Evolutionary conservation across 2,797 vertebrate genomes (phyloP), one percentile per base, ranked within the genome.

Genomic region (Urosaurus nigricauda): DNA sequence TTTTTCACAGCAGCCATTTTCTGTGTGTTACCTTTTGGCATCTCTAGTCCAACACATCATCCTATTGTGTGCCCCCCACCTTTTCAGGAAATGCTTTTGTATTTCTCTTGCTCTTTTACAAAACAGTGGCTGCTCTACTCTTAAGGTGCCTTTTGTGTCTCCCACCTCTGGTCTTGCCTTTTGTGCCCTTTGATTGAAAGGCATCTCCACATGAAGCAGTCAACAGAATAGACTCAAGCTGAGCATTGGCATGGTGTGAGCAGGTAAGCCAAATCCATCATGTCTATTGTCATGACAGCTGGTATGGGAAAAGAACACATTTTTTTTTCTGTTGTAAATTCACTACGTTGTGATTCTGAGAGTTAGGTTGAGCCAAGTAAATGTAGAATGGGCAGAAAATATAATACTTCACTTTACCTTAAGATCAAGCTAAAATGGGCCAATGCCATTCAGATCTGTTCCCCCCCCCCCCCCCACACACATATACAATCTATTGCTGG

Each of bases 181-280:
- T 74, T 74, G 71, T 14, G 0, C 37, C 60, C 88, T 43, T 37
- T 1, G 32, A 58, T 19, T 92, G 91, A 80, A 87, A 80, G 87
- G 81, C 91, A 92, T 80, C 91, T 32, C 84, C 40, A 86, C 90
- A 91, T 87, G 88, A 94, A 89, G 88, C 93, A 94, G 93, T 91
- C 94, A 94, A 71, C 75, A 93, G 80, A 73, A 26, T 83, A 79
- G 73, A 90, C 86, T 90, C 95, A 87, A 89, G 91, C 92, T 93
- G 95, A 88, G 95, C 89, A 56, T 65, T 0, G 51, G 89, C 26
- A 0, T 53, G 86, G 91, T 92, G 92, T 89, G 74, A 88, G 88
- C 93, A 94, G 93, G 91, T 43, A 77, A 86, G 91, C 92, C 91
- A 90, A 94, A 84, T 51, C 90, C 94, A 93, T 93, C 94, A 94